Conservation (phyloP, 2,797 vertebrate genomes). For the Mormyrops boulengeri region DNA sequence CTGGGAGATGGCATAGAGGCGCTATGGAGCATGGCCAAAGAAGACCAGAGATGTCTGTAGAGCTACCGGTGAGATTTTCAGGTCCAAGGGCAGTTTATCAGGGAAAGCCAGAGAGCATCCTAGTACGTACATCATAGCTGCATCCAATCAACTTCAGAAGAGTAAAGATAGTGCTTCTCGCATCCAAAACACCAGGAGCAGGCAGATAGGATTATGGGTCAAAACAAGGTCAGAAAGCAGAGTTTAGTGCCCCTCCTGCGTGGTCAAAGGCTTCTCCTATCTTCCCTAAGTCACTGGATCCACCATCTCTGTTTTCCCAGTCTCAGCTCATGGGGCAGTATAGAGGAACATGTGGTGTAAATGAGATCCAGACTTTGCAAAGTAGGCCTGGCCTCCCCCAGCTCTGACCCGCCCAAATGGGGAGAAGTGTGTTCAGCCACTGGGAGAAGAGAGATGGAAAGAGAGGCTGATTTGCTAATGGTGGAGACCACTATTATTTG, state of each 20-base stretch:
- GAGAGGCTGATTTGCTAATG: conserved; percentile 39
- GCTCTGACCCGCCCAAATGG: conserved; percentile 52
- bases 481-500: conserved; percentile 46
- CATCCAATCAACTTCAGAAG: background rate
- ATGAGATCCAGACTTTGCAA: conserved; percentile 84
- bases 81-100: background rate
- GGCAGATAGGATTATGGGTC: background rate
- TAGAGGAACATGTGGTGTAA: conserved; percentile 84
- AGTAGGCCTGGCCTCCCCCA: conserved; percentile 49
- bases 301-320: background rate
- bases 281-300: background rate
- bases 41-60: background rate
- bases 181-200: background rate
- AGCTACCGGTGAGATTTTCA: background rate
- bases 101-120: no score
- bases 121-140: background rate
- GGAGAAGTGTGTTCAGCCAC: conserved; percentile 46
- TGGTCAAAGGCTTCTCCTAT: background rate
- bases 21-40: background rate
- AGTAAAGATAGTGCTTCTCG: background rate
- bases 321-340: conserved; percentile 45
- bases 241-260: background rate
- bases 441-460: conserved; percentile 46
- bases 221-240: background rate
- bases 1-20: background rate